phyloP scores from a whole-genome alignment of 2,113 vertebrate species.

The Etheostoma spectabile region DNA sequence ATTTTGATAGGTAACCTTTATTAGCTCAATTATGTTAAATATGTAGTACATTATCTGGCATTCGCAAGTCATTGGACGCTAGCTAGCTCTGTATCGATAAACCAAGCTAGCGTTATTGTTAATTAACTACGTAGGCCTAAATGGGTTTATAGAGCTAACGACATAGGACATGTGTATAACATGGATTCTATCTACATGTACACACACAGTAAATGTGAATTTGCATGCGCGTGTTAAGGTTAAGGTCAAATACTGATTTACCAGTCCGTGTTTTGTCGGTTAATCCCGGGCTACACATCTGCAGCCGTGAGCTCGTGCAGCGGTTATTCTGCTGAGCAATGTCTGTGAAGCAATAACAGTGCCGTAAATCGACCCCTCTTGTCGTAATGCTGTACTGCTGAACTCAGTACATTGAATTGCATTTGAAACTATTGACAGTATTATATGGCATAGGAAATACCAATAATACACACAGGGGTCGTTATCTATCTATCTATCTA shows the following conservation, averaged over 20 bases:
- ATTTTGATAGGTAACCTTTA: neutral
- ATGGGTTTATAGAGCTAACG: conserved; percentile 28
- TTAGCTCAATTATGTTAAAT: neutral
- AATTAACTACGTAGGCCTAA: conserved; percentile 47
- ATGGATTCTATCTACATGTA: neutral
- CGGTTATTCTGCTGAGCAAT: conserved; percentile 68
- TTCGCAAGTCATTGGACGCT: neutral
- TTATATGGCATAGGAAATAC: neutral
- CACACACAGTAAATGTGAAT: conserved; percentile 1
- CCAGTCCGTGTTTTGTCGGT: conserved; percentile 57
- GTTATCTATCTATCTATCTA: neutral
- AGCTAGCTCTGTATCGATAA: neutral
- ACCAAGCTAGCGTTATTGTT: conserved; percentile 6
- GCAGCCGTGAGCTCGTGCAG: conserved; percentile 49
- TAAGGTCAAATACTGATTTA: conserved; percentile 61
- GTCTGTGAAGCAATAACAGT: conserved; percentile 64
- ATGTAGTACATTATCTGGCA: neutral
- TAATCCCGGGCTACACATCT: conserved; percentile 63
- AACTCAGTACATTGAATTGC: conserved; percentile 29
- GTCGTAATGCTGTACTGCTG: conserved; percentile 56
- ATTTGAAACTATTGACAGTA: conserved; percentile 9
- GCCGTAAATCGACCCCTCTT: conserved; percentile 41
- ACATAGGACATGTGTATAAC: conserved; percentile 4
- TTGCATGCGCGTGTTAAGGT: conserved; percentile 26
- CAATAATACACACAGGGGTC: neutral